Percentiles rank a stretch among this genome's conserved stretches.
Conservation (phyloP, 2,113 vertebrate species). For the Tonatia bakeri region DNA sequence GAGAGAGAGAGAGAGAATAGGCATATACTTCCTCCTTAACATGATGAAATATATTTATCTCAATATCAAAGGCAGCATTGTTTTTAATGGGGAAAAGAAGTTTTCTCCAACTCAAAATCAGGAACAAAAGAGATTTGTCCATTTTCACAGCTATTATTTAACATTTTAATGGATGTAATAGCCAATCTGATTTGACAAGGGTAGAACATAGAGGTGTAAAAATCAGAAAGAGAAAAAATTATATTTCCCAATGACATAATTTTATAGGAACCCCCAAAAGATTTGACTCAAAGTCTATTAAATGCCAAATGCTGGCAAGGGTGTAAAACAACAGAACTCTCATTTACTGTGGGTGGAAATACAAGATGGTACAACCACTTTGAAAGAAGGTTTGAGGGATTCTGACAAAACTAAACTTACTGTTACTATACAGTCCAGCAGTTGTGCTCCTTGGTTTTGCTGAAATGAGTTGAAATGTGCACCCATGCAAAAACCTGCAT, state of each 20-base stretch:
- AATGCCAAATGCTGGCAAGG: not conserved
- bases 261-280: not conserved
- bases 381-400: not conserved
- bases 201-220: not conserved
- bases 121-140: not conserved
- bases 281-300: not conserved
- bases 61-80: not conserved
- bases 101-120: not conserved
- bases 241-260: not conserved
- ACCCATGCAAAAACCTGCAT: not conserved
- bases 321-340: too few species aligned
- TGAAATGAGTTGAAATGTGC: not conserved
- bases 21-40: not conserved
- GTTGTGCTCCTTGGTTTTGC: not conserved
- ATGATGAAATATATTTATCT: not conserved
- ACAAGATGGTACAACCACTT: not conserved
- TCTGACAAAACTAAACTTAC: not conserved
- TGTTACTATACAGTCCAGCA: too few species aligned
- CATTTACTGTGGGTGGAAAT: not conserved
- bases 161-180: not conserved
- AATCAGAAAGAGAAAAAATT: not conserved
- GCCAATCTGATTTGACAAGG: not conserved
- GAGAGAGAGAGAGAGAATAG: too few species aligned
- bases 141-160: not conserved
- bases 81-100: not conserved